Percentiles rank a stretch among this genome's conserved stretches.
phyloP scores from a whole-genome alignment of 2,888 invertebrate genomes.

The Platycheirus rosarum region DNA sequence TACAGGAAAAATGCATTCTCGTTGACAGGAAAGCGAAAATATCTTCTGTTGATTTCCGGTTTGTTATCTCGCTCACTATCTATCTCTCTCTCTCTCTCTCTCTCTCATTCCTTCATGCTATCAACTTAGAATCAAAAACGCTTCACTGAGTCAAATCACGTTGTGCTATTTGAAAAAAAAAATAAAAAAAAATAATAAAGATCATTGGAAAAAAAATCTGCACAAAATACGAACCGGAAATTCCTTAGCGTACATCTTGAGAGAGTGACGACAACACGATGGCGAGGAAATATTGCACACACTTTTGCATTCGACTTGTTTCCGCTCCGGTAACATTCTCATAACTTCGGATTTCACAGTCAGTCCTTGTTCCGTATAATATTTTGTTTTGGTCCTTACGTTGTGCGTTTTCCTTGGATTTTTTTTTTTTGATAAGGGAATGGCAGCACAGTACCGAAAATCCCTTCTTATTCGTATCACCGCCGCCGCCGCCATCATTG shows the following conservation, averaged over 20 bases:
- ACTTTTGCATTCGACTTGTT: slow-evolving; percentile 73
- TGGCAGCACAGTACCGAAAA: slow-evolving; percentile 59
- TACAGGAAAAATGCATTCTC: slow-evolving; percentile 60
- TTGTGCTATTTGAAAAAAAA: slow-evolving; percentile 43
- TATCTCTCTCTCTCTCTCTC: slow-evolving; percentile 1
- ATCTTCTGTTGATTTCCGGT: slow-evolving; percentile 62
- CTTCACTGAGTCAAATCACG: slow-evolving; percentile 73
- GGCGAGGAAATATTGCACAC: slow-evolving; percentile 72
- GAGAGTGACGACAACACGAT: slow-evolving; percentile 54
- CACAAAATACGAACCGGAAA: slow-evolving; percentile 68
- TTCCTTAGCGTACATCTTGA: slow-evolving; percentile 72
- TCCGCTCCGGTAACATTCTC: slow-evolving; percentile 72
- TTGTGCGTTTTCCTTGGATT: slow-evolving; percentile 4
- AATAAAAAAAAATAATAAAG: slow-evolving; percentile 9
- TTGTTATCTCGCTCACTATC: not conserved
- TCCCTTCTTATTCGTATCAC: slow-evolving; percentile 24
- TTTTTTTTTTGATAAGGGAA: slow-evolving; percentile 1
- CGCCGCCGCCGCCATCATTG: slow-evolving; percentile 41
- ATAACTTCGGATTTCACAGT: slow-evolving; percentile 67
- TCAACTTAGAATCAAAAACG: slow-evolving; percentile 69
- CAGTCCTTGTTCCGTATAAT: slow-evolving; percentile 22
- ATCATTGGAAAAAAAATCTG: slow-evolving; percentile 28
- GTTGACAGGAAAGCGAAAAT: slow-evolving; percentile 70
- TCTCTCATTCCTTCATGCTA: slow-evolving; percentile 4
- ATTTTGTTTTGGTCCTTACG: not conserved